These are phyloP conservation scores for Scolopax mira DNA, from an alignment of 2,113 vertebrate species.

Conservation along the genomic window DNA sequence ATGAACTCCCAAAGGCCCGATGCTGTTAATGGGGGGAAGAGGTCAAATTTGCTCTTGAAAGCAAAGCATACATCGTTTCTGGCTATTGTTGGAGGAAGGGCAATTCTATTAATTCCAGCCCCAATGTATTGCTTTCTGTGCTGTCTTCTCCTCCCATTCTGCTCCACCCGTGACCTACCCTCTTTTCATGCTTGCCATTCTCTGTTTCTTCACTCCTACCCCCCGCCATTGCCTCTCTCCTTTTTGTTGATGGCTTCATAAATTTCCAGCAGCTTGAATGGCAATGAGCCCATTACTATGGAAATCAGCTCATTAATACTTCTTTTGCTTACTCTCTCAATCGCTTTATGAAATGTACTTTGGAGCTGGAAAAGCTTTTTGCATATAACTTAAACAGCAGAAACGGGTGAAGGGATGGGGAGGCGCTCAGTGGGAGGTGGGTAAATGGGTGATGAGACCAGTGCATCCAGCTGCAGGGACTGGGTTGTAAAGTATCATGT, in stretches of 20 bases:
- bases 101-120: neutral
- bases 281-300: conserved; percentile 37
- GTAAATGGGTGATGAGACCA: neutral
- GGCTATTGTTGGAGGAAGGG: conserved; percentile 7
- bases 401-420: neutral
- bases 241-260: conserved; percentile 56
- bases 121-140: neutral
- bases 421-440: neutral
- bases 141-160: neutral
- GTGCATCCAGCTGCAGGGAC: neutral
- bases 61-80: neutral
- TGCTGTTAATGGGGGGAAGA: neutral
- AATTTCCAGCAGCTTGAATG: conserved; percentile 44
- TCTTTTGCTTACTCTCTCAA: conserved; percentile 20
- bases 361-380: neutral
- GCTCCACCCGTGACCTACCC: neutral
- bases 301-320: conserved; percentile 52
- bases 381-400: neutral
- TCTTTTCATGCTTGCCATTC: conserved; percentile 24
- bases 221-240: neutral
- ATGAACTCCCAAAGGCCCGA: conserved; percentile 28
- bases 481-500: neutral
- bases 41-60: neutral
- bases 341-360: neutral
- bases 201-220: neutral